Evolutionary conservation across 30 jellyfish, hydroid and myxozoan genomes (phyloP).

Genomic region (Chironex yamaguchii): DNA sequence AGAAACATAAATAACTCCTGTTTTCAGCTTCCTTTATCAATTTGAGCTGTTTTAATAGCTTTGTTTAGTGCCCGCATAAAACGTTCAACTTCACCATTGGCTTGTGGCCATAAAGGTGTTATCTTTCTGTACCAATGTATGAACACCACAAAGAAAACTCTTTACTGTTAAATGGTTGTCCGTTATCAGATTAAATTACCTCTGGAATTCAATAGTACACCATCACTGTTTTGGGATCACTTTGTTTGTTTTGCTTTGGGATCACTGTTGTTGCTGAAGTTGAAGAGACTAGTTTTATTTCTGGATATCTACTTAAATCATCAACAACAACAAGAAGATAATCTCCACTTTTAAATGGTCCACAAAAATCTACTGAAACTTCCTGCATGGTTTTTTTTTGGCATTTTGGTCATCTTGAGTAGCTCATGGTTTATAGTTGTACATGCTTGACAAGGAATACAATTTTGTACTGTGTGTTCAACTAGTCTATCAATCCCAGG

Average conservation of each 20-base stretch:
- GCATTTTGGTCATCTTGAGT: neutral
- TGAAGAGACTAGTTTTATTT: neutral
- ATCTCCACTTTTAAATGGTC: neutral
- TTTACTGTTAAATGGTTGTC: neutral
- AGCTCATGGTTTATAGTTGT: neutral
- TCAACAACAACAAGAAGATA: neutral
- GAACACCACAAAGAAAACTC: neutral
- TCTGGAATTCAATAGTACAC: neutral
- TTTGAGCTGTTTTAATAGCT: constrained; percentile 23
- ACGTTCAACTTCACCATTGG: neutral
- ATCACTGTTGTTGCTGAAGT: neutral
- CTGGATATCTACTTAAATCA: neutral
- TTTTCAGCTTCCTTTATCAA: constrained; percentile 7
- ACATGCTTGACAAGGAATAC: constrained; percentile 12
- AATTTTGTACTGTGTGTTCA: neutral
- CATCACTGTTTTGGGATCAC: neutral
- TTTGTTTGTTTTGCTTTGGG: too few species aligned
- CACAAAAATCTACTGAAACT: neutral
- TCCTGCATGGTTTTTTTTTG: neutral
- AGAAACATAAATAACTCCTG: constrained; percentile 4
- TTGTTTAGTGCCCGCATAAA: constrained; percentile 31
- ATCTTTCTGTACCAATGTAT: constrained; percentile 1
- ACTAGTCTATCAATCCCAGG: neutral
- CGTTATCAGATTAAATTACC: neutral
- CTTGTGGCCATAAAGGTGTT: constrained; percentile 17